These are phyloP conservation scores for Catharus minimus DNA, from an alignment of 2,113 vertebrate genomes.

Conservation along the genomic window DNA sequence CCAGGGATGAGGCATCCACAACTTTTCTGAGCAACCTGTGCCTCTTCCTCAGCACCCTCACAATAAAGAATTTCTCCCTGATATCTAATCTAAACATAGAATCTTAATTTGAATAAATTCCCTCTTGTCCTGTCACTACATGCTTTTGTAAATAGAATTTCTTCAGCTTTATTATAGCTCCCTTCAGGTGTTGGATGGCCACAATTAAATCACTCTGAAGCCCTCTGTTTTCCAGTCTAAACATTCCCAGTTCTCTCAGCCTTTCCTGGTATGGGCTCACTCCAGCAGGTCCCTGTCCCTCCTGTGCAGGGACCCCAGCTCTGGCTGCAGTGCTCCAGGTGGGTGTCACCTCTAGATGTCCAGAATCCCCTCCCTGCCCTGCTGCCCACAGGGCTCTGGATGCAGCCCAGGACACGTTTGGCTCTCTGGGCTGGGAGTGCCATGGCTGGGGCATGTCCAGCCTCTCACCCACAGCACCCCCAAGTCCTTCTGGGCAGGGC, in stretches of 20 bases:
- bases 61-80: neutral
- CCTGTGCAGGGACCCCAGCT: neutral
- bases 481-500: neutral
- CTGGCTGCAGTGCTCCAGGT: neutral
- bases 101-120: neutral
- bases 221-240: neutral
- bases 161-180: neutral
- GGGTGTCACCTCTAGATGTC: neutral
- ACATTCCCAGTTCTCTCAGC: neutral
- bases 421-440: neutral
- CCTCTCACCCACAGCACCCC: neutral
- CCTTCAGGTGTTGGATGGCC: neutral
- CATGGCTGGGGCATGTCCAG: neutral
- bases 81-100: neutral
- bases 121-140: neutral
- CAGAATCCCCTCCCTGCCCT: neutral
- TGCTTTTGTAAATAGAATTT: neutral
- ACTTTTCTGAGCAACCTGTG: neutral
- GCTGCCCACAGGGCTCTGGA: neutral
- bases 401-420: neutral
- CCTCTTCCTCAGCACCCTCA: neutral
- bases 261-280: rapidly evolving
- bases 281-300: rapidly evolving
- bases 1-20: neutral
- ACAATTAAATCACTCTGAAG: neutral